Evolutionary conservation across 2,888 invertebrate genomes (phyloP).

Genomic region (Halictus quadricinctus): DNA sequence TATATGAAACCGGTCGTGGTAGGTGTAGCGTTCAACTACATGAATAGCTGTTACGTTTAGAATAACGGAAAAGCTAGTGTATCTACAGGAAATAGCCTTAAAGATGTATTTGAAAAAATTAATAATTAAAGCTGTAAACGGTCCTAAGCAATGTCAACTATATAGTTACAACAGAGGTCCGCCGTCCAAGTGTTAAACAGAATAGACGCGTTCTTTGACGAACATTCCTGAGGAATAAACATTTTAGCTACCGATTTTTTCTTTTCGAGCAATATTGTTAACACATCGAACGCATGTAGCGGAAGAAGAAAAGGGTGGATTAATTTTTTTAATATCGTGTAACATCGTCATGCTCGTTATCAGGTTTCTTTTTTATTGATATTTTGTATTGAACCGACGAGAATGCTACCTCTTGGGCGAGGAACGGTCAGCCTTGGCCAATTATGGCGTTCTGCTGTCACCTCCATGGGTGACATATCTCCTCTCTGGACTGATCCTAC

Average conservation of each 20-base stretch:
- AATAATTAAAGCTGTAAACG: neutral
- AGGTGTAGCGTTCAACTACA: neutral
- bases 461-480: slow-evolving; percentile 73
- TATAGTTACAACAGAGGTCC: neutral
- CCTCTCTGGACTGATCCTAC: slow-evolving; percentile 71
- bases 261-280: slow-evolving; percentile 10
- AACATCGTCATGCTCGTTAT: slow-evolving; percentile 43
- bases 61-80: neutral
- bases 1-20: too few species aligned
- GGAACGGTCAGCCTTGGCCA: slow-evolving; percentile 67
- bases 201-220: neutral
- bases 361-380: slow-evolving; percentile 6
- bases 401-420: slow-evolving; percentile 72
- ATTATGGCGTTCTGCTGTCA: slow-evolving; percentile 68
- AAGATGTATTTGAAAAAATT: neutral
- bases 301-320: slow-evolving; percentile 5
- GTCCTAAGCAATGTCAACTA: neutral
- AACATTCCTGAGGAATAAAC: neutral
- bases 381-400: slow-evolving; percentile 34
- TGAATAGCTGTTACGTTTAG: neutral
- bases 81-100: neutral
- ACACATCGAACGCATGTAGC: neutral
- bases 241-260: neutral
- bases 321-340: slow-evolving; percentile 17
- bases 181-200: neutral